Conservation (phyloP, 92 coral and sea anemone species). For the Metridium senile region DNA sequence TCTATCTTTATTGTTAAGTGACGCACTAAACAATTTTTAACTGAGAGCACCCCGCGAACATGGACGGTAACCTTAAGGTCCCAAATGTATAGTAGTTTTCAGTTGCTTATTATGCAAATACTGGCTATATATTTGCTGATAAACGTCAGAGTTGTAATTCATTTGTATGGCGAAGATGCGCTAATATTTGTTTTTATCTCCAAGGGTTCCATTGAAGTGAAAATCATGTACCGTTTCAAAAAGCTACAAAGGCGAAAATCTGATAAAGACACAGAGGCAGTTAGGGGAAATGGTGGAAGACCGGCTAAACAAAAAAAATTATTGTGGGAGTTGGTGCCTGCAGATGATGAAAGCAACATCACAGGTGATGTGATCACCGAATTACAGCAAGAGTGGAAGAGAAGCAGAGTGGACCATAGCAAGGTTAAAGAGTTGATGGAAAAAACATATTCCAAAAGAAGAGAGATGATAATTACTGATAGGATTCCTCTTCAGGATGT, state of each 20-base stretch:
- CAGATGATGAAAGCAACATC: not conserved
- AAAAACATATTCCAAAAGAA: constrained; percentile 28
- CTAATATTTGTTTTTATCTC: not conserved
- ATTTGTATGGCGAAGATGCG: no score
- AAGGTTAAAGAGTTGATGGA: constrained; percentile 17
- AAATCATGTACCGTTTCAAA: not conserved
- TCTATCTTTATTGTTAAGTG: no score
- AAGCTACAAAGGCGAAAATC: not conserved
- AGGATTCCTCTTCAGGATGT: constrained; percentile 21
- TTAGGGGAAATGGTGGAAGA: not conserved
- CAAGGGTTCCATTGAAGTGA: not conserved
- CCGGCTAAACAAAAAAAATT: not conserved
- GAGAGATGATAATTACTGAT: constrained; percentile 33
- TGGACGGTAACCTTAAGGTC: no score
- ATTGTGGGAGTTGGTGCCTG: not conserved
- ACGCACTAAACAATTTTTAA: no score
- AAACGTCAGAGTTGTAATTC: no score
- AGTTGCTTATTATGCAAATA: no score
- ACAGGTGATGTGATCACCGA: not conserved
- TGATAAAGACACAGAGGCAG: not conserved
- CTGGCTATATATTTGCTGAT: no score
- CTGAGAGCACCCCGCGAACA: no score
- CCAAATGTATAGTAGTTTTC: no score
- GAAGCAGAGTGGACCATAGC: constrained; percentile 20
- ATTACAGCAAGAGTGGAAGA: not conserved